Percentiles rank a stretch among this genome's conserved stretches.
These are phyloP conservation scores for Leptodactylus fuscus DNA, from an alignment of 2,113 vertebrate species.

Conservation along the genomic window DNA sequence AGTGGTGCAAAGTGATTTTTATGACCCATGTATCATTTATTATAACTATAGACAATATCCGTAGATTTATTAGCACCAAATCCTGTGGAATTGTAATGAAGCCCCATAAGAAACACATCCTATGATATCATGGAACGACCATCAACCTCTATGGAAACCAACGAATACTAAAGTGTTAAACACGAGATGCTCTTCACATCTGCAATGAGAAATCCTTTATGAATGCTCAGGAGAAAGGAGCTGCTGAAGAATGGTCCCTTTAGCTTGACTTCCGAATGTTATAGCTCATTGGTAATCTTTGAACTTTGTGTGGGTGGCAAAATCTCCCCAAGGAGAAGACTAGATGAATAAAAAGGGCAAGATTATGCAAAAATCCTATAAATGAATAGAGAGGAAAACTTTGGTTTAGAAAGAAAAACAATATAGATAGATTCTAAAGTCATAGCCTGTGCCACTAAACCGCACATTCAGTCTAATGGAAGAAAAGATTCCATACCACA, in stretches of 20 bases:
- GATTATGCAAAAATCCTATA: constrained; percentile 55
- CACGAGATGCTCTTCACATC: neutral
- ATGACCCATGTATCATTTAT: neutral
- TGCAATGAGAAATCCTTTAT: constrained; percentile 42
- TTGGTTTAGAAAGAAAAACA: constrained; percentile 47
- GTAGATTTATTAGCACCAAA: no score
- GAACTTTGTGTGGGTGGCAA: constrained; percentile 53
- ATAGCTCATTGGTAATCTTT: constrained; percentile 42
- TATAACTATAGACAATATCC: no score
- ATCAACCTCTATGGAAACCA: neutral
- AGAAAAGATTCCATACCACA: constrained; percentile 50
- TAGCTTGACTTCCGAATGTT: constrained; percentile 24
- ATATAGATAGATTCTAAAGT: constrained; percentile 30
- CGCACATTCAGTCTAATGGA: constrained; percentile 48
- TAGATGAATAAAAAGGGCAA: constrained; percentile 35
- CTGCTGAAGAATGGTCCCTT: constrained; percentile 28
- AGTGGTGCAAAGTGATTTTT: neutral
- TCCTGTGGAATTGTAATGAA: neutral
- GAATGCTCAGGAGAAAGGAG: constrained; percentile 21
- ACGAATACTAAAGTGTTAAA: neutral
- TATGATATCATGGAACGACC: neutral
- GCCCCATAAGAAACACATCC: neutral
- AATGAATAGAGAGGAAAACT: constrained; percentile 44
- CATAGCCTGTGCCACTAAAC: constrained; percentile 31
- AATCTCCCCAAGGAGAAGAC: constrained; percentile 43